These are phyloP conservation scores for Choristoneura rosaceana DNA, from an alignment of 2,888 invertebrate genomes.

Conservation along the genomic window DNA sequence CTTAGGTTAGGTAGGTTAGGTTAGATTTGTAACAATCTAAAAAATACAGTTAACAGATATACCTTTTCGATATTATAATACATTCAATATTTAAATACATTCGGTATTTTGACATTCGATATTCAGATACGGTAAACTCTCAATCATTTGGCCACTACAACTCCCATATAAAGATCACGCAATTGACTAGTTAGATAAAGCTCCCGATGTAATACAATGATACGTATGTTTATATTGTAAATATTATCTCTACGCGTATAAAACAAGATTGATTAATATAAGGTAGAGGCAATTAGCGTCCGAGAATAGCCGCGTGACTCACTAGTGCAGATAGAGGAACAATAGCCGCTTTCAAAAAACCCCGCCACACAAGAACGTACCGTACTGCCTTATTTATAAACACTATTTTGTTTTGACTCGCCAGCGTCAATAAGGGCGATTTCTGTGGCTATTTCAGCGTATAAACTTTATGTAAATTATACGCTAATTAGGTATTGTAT, in stretches of 20 bases:
- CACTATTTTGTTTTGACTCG: constrained; percentile 1
- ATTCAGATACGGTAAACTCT: too few species aligned
- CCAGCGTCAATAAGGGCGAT: not conserved
- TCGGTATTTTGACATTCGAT: too few species aligned
- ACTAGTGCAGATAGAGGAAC: constrained; percentile 34
- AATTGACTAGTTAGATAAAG: constrained; percentile 14
- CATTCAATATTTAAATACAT: too few species aligned
- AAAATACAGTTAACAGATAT: too few species aligned
- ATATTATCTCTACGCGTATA: constrained; percentile 22
- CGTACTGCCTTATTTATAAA: not conserved
- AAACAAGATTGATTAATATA: constrained; percentile 37
- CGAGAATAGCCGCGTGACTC: constrained; percentile 38
- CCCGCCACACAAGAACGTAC: not conserved
- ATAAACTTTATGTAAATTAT: constrained; percentile 17
- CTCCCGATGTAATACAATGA: constrained; percentile 26
- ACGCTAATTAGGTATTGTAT: not conserved
- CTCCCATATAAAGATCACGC: not conserved
- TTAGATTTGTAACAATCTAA: too few species aligned
- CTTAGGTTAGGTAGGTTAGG: too few species aligned
- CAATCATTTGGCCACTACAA: not conserved
- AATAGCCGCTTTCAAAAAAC: constrained; percentile 28
- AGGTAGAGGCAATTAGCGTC: constrained; percentile 33
- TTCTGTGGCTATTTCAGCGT: constrained; percentile 10
- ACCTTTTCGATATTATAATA: too few species aligned
- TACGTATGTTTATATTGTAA: constrained; percentile 31